Percentiles rank a stretch among this genome's conserved stretches.
These are phyloP conservation scores for Alauda arvensis DNA, from an alignment of 2,797 vertebrate species.

Conservation along the genomic window DNA sequence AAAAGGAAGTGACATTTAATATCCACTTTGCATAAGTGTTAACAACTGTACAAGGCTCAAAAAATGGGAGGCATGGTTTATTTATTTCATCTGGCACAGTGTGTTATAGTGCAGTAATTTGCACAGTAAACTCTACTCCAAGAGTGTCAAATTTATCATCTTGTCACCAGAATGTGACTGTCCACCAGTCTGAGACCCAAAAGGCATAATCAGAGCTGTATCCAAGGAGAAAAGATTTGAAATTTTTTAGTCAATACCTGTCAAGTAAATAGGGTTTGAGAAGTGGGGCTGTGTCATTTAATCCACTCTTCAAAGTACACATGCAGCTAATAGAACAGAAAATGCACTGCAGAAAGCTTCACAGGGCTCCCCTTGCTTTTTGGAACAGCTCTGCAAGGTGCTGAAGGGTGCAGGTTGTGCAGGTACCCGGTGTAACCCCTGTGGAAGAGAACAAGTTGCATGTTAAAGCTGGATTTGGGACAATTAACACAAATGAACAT, in stretches of 20 bases:
- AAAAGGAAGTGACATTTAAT: background rate
- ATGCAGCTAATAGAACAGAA: background rate
- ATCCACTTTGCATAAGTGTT: background rate
- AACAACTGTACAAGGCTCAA: background rate
- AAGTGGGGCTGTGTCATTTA: background rate
- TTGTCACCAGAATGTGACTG: background rate
- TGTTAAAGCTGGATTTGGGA: background rate
- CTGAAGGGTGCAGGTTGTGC: background rate
- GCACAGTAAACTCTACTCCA: background rate
- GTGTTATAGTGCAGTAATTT: background rate
- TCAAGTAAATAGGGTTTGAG: background rate
- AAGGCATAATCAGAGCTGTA: background rate
- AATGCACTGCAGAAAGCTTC: background rate
- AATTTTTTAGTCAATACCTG: background rate
- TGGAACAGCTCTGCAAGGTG: background rate
- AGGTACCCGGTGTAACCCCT: fast-evolving
- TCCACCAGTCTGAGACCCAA: background rate
- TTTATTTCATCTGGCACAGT: background rate
- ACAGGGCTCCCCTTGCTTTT: background rate
- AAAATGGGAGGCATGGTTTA: background rate
- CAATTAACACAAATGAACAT: background rate
- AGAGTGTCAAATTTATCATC: background rate
- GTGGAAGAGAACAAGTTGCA: background rate
- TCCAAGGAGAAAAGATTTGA: background rate
- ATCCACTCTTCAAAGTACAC: background rate